Evolutionary conservation across 1,140 invertebrate species (phyloP), one percentile per base, ranked within the genome.

Genomic region (Drosophila pachea): DNA sequence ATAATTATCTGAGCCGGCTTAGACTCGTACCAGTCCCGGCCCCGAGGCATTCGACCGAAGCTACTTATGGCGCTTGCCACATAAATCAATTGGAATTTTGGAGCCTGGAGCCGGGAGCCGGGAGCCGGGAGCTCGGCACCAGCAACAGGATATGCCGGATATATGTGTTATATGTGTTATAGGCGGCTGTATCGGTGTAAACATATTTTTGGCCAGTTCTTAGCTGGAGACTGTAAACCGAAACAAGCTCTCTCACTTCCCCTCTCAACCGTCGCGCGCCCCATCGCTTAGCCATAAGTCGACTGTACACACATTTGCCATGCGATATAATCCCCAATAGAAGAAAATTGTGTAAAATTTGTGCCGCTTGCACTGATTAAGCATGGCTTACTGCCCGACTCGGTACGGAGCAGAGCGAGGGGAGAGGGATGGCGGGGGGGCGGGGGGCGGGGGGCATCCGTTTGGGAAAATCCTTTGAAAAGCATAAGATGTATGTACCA

Each of bases 281-380:
- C n/a, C n/a, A n/a, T n/a, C n/a, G n/a, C 35, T 42, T 36, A 22
- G 38, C 67, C 55, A 58, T 56, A 64, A 69, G 62, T 59, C 59
- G 7, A 52, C 33, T 59, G 29, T 55, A 65, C 35, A 65, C 58
- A 61, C 61, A 78, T 60, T 59, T 61, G 22, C 69, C 16, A 62
- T 50, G 50, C 54, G 31, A 50, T 68, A 73, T 84, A 84, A 82
- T 75, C 78, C 78, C 75, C 78, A 82, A 84, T 75, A 78, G 79
- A 73, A 75, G 79, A 73, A 75, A 82, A 82, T 82, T 82, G 78
- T 78, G 79, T 74, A 83, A 78, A 82, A 82, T 82, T 82, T 84
- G 78, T 82, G 78, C 78, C 79, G 79, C 72, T 84, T 78, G 75
- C 79, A 82, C 78, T 82, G 78, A 82, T 82, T 82, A 84, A 78